Evolutionary conservation across 2,888 invertebrate genomes (phyloP).

Genomic region (Cheilosia impressa): DNA sequence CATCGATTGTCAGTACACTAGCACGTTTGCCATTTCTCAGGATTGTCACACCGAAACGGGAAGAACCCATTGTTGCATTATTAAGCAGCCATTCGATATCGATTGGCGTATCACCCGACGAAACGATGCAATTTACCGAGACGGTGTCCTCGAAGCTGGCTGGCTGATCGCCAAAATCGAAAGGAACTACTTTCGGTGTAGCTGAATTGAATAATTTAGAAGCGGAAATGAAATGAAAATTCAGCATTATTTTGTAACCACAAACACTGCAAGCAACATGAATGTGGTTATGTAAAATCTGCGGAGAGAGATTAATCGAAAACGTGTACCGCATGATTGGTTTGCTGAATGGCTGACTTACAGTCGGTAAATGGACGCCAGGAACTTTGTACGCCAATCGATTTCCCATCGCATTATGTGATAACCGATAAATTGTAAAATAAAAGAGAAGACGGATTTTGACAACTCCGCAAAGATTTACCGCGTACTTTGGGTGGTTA

Average conservation of each 20-base stretch:
- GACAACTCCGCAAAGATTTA: no score
- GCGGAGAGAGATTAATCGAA: not conserved
- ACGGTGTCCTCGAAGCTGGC: slow-evolving; percentile 85
- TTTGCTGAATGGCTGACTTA: no score
- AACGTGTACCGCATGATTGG: not conserved
- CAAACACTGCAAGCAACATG: no score
- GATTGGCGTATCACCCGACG: slow-evolving; percentile 90
- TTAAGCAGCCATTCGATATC: slow-evolving; percentile 88
- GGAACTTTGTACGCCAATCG: no score
- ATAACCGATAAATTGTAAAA: no score
- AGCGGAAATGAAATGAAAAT: not conserved
- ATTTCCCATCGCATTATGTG: no score
- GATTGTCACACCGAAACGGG: slow-evolving; percentile 71
- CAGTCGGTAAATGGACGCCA: no score
- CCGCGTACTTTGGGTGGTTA: no score
- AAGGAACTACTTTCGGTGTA: slow-evolving; percentile 89
- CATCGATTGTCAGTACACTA: slow-evolving; percentile 85
- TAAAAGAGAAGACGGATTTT: no score
- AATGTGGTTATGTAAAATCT: no score
- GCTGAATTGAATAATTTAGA: slow-evolving; percentile 83
- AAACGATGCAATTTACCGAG: slow-evolving; percentile 87
- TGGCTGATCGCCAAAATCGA: slow-evolving; percentile 89
- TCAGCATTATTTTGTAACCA: not conserved
- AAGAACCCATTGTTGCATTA: slow-evolving; percentile 66
- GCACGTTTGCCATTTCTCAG: slow-evolving; percentile 84